Base-by-base conservation (phyloP, 2,113 vertebrate genomes). In the Antigone vipio region DNA sequence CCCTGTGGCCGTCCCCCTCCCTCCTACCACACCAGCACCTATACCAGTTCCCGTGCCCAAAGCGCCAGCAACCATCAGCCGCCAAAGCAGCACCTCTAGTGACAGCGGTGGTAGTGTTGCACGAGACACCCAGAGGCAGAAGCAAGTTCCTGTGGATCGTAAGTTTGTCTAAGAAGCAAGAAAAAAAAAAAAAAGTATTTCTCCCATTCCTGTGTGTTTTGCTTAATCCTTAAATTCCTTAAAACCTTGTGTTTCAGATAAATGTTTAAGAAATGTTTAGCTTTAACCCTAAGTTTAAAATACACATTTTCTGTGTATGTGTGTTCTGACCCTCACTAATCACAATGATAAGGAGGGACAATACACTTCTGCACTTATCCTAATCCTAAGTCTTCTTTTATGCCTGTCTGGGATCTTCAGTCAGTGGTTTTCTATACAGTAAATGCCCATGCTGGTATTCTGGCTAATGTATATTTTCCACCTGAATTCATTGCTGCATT, bases 61-160 rank as follows among this genome's bases (percentile, higher is more conserved):
- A 7, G 96, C 97, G 0, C 97, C 97, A 2, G 62, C 95, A 9
- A 34, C 97, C 8, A 45, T 98, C 85, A 98, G 96, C 95, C 98
- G 98, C 34, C 98, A 99, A 68, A 99, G 98, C 97, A 98, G 97
- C 96, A 97, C 97, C 19, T 99, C 99, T 74, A 98, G 98, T 0
- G 99, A 99, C 44, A 97, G 96, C 0, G 97, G 98, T 2, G 87
- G 98, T 55, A 95, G 98, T 6, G 73, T 97, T 6, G 88, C 98
- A 67, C 98, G 99, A n/a, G 99, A 99, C 8, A 85, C 88, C 32
- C 98, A 96, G 86, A 97, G 85, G 56, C 98, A 99, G 83, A 98
- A 97, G 23, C 98, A 98, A 1, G 72, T 95, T 0, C 95, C 98
- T 0, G 95, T 94, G 72, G 98, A 98, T n/a, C 97, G 98, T 98